Conservation (phyloP, 2,113 vertebrate species). For the Cromileptes altivelis region DNA sequence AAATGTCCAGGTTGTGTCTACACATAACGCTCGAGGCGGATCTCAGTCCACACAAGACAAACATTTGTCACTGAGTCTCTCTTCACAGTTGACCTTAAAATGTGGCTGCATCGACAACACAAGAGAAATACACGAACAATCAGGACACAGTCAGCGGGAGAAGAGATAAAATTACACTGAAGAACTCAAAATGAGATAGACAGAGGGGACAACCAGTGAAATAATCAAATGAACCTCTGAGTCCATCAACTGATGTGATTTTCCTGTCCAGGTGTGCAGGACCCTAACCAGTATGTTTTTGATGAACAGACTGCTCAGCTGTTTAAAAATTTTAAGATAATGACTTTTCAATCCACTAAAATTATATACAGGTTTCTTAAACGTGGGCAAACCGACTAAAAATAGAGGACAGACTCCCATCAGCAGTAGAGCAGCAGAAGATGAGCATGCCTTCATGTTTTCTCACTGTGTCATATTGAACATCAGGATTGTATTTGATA, state of each 20-base stretch:
- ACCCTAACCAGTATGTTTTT: neutral
- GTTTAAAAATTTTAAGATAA: neutral
- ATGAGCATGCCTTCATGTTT: no score
- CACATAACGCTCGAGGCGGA: neutral
- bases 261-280: neutral
- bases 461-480: no score
- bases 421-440: no score
- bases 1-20: conserved; percentile 46
- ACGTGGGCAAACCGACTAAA: no score
- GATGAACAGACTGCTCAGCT: neutral
- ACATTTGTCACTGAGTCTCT: neutral
- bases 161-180: neutral
- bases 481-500: neutral
- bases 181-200: no score
- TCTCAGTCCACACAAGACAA: conserved; percentile 7
- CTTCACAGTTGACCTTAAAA: neutral
- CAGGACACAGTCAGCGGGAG: no score
- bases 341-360: no score
- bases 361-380: no score
- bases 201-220: no score
- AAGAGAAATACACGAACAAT: neutral
- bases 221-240: no score
- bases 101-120: neutral
- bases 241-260: neutral
- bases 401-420: no score